A percentile compares a stretch with the other conserved stretches of the same genome.
Conservation (phyloP, 1,140 invertebrate genomes). For the Ooceraea biroi region DNA sequence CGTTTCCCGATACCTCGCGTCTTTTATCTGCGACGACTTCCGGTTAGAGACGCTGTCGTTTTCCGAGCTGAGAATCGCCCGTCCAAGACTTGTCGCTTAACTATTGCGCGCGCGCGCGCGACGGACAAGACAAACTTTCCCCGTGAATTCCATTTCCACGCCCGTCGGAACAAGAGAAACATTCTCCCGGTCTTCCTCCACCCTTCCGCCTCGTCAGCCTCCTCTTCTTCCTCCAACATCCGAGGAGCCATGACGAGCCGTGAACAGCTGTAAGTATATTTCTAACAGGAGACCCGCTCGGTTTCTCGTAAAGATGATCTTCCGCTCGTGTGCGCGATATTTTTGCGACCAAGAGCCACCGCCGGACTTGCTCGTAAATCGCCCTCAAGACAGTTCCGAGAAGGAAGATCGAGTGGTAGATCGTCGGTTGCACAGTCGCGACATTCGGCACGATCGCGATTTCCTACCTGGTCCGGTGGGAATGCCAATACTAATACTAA, state of each 20-base stretch:
- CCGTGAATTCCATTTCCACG: slow-evolving; percentile 65
- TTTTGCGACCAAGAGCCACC: slow-evolving; percentile 14
- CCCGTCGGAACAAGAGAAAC: slow-evolving; percentile 63
- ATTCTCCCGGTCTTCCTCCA: slow-evolving; percentile 14
- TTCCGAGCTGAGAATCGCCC: slow-evolving; percentile 26
- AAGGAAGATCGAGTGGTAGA: slow-evolving; percentile 25
- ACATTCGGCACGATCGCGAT: background rate
- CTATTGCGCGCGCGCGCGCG: slow-evolving; percentile 30
- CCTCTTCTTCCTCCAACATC: background rate
- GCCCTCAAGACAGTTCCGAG: background rate
- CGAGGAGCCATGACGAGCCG: slow-evolving; percentile 31
- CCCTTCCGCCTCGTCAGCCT: background rate
- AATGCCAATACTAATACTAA: background rate
- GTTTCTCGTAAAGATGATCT: slow-evolving; percentile 34
- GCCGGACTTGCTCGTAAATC: slow-evolving; percentile 28
- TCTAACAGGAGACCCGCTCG: background rate
- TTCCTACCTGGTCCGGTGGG: background rate
- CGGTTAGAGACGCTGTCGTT: slow-evolving; percentile 40
- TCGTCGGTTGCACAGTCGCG: slow-evolving; percentile 1
- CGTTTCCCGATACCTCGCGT: slow-evolving; percentile 7
- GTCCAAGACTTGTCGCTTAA: slow-evolving; percentile 48
- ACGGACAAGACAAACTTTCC: slow-evolving; percentile 57
- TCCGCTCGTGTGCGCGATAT: slow-evolving; percentile 9
- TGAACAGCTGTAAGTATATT: slow-evolving; percentile 54
- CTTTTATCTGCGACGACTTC: slow-evolving; percentile 41